Evolutionary conservation across 2,797 vertebrate genomes (phyloP).

Genomic region (Melanotaenia boesemani): DNA sequence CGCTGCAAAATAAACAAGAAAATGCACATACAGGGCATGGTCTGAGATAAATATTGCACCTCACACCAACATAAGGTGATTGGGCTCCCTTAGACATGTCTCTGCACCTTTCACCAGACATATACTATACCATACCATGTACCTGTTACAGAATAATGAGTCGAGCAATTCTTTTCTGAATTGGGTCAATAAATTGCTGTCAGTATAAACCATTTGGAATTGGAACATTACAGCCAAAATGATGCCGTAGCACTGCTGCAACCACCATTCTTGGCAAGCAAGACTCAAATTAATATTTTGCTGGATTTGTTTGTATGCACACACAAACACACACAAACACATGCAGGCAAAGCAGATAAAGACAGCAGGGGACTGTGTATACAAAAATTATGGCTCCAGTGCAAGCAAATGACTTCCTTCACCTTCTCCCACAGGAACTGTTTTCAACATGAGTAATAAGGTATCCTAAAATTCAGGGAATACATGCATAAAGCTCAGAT

Average conservation of each 20-base stretch:
- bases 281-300: conserved; percentile 67
- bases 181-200: conserved; percentile 79
- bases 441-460: conserved; percentile 45
- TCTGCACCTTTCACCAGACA: conserved; percentile 43
- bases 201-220: conserved; percentile 73
- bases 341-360: conserved; percentile 29
- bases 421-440: conserved; percentile 48
- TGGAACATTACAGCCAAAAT: conserved; percentile 70
- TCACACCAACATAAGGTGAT: neutral
- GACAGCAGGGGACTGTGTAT: conserved; percentile 38
- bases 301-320: conserved; percentile 44
- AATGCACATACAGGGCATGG: neutral
- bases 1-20: neutral
- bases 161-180: conserved; percentile 68
- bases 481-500: conserved; percentile 48
- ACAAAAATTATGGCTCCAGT: conserved; percentile 41
- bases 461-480: conserved; percentile 32
- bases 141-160: conserved; percentile 67
- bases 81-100: neutral
- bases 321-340: conserved; percentile 10
- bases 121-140: conserved; percentile 17
- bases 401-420: conserved; percentile 49
- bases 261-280: conserved; percentile 57
- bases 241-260: conserved; percentile 52
- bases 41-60: neutral